phyloP scores from a whole-genome alignment of 2,113 vertebrate genomes.

The Xiphophorus maculatus region DNA sequence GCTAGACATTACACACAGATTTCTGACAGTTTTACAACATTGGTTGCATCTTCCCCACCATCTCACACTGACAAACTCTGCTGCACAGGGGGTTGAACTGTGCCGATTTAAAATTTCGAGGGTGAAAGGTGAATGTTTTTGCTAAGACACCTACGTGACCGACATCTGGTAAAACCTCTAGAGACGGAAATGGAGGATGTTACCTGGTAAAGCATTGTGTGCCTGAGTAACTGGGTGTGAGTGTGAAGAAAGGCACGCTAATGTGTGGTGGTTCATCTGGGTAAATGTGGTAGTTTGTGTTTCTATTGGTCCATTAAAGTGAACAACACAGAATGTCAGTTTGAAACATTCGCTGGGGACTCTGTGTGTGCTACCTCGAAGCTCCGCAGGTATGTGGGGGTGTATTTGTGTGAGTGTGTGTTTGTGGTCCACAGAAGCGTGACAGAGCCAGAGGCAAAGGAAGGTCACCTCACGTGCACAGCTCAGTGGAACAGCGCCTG shows the following conservation, averaged over 20 bases:
- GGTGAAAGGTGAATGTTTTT: constrained; percentile 15
- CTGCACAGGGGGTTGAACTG: not conserved
- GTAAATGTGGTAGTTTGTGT: constrained; percentile 54
- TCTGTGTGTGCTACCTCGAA: constrained; percentile 46
- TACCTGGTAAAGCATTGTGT: not conserved
- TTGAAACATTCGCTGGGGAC: constrained; percentile 64
- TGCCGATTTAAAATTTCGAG: not conserved
- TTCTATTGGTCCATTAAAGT: constrained; percentile 59
- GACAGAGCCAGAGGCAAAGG: constrained; percentile 69
- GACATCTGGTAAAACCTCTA: constrained; percentile 16
- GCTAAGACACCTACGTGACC: constrained; percentile 36
- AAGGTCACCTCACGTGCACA: constrained; percentile 76
- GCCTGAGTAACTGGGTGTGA: not conserved
- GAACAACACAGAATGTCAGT: constrained; percentile 60
- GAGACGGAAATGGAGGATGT: constrained; percentile 29
- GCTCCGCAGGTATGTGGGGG: constrained; percentile 41
- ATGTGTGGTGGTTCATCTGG: constrained; percentile 9
- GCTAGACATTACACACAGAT: too few species aligned
- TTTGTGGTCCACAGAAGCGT: constrained; percentile 49
- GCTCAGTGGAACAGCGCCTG: constrained; percentile 65
- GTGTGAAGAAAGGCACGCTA: not conserved
- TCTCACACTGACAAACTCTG: not conserved
- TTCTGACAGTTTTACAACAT: too few species aligned
- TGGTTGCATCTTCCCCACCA: not conserved
- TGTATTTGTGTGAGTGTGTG: constrained; percentile 17